These are phyloP conservation scores for Eulemur albifrons DNA, from an alignment of 2,797 vertebrate genomes.

Conservation along the genomic window DNA sequence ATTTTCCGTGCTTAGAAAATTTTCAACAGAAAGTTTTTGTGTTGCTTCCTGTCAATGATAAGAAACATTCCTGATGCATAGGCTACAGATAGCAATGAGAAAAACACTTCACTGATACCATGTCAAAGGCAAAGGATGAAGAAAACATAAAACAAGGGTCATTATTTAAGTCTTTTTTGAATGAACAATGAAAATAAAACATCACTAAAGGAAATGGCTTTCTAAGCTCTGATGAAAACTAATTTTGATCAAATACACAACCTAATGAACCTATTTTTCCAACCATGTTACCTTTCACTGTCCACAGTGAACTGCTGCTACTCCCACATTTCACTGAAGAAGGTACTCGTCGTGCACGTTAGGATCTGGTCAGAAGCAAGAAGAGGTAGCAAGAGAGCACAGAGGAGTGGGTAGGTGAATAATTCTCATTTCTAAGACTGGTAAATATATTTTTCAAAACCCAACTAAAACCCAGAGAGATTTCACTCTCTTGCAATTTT, in stretches of 20 bases:
- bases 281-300: accelerated
- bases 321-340: accelerated
- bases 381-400: not conserved
- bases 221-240: not conserved
- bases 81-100: not conserved
- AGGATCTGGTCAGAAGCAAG: too few species aligned
- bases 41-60: not conserved
- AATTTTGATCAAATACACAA: not conserved
- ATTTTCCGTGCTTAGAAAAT: not conserved
- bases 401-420: not conserved
- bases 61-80: not conserved
- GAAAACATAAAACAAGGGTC: not conserved
- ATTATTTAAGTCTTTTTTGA: not conserved
- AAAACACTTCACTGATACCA: not conserved
- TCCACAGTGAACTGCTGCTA: not conserved
- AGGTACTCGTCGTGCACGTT: not conserved
- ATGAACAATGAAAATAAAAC: not conserved
- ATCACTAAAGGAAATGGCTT: not conserved
- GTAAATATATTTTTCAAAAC: not conserved
- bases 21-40: not conserved
- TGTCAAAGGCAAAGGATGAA: not conserved
- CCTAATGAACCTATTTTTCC: not conserved
- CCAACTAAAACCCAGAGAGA: not conserved
- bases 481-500: not conserved
- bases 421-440: not conserved